phyloP scores from a whole-genome alignment of 2,797 vertebrate genomes.

The Limosa lapponica region DNA sequence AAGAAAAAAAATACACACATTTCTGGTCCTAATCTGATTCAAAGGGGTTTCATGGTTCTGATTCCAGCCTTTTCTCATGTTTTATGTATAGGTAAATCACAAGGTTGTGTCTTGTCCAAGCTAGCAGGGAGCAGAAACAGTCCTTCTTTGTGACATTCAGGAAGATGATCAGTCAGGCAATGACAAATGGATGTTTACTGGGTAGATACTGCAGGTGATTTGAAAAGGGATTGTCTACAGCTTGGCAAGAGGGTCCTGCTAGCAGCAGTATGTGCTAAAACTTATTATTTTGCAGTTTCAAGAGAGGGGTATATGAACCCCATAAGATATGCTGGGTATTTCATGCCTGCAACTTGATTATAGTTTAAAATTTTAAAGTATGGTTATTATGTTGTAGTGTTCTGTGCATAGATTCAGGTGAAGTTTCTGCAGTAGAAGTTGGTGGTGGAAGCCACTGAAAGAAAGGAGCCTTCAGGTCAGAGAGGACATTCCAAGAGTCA shows the following conservation, averaged over 20 bases:
- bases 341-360: background rate
- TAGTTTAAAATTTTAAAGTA: background rate
- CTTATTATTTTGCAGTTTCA: background rate
- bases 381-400: background rate
- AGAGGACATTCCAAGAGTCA: background rate
- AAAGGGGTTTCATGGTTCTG: background rate
- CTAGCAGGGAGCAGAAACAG: background rate
- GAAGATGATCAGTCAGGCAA: background rate
- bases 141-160: background rate
- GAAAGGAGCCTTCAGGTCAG: background rate
- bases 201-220: background rate
- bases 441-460: background rate
- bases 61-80: slow-evolving; percentile 5
- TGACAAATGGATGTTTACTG: background rate
- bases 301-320: background rate
- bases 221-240: background rate
- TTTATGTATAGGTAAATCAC: slow-evolving; percentile 12
- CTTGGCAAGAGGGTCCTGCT: background rate
- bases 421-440: background rate
- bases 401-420: fast-evolving
- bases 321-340: background rate
- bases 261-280: background rate
- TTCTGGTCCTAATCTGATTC: slow-evolving; percentile 35
- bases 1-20: background rate
- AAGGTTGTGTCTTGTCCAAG: background rate